Conservation (phyloP, 2,888 invertebrate genomes). For the Meiosimyza platycephala region DNA sequence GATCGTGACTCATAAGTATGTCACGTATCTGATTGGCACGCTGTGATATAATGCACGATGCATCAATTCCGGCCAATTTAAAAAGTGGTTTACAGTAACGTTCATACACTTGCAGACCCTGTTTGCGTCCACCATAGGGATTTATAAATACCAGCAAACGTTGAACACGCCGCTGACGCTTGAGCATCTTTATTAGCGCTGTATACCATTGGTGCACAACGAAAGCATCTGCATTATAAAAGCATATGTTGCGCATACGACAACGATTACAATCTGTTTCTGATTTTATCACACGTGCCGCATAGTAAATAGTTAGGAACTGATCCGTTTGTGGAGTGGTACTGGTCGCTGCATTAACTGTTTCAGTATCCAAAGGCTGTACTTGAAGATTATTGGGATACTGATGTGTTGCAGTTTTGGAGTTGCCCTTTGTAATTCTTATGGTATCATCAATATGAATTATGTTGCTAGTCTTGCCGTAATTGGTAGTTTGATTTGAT, state of each 20-base stretch:
- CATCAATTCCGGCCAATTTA: conserved; percentile 74
- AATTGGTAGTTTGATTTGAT: conserved; percentile 39
- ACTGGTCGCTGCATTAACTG: background rate
- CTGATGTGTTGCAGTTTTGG: conserved; percentile 55
- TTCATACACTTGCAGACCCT: conserved; percentile 79
- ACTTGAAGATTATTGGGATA: conserved; percentile 24
- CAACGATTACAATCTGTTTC: conserved; percentile 70
- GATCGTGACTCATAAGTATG: conserved; percentile 70
- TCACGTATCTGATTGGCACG: conserved; percentile 83
- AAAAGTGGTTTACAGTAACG: conserved; percentile 77
- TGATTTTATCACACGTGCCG: conserved; percentile 65
- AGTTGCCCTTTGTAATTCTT: conserved; percentile 51
- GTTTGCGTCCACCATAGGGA: conserved; percentile 84
- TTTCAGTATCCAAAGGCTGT: conserved; percentile 41
- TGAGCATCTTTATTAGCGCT: conserved; percentile 68
- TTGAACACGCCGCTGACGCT: conserved; percentile 71
- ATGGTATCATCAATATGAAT: conserved; percentile 58
- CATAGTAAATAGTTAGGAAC: conserved; percentile 73
- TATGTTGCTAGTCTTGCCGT: conserved; percentile 50
- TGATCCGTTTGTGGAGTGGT: conserved; percentile 55
- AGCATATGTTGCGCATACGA: conserved; percentile 71
- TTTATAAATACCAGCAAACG: conserved; percentile 83
- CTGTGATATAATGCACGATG: conserved; percentile 77
- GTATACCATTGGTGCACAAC: conserved; percentile 75
- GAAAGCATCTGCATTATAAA: conserved; percentile 72